Evolutionary conservation across 2,797 vertebrate genomes (phyloP), one percentile per base, ranked within the genome.

Genomic region (Falco peregrinus): DNA sequence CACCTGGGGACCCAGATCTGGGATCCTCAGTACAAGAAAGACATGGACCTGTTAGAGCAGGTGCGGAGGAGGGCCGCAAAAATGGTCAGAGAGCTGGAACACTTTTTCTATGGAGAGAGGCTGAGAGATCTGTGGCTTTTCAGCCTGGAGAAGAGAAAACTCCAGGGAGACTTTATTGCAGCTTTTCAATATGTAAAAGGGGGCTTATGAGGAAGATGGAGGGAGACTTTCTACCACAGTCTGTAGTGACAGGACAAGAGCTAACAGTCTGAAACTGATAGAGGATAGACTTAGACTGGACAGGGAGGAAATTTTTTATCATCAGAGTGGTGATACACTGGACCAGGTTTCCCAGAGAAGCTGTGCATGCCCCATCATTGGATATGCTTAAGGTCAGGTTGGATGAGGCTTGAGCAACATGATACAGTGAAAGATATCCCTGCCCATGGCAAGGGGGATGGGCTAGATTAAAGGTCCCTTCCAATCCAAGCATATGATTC

Each of bases 361-460:
- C 5, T 24, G 20, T n/a, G 9, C 19, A 16, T 64, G 29, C 2
- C 15, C 8, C 7, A 11, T 25, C 41, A 11, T 1, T 45, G 56
- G 9, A 91, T 57, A 3, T 26, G 21, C 47, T 83, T 17, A 20
- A 86, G 25, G 19, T 16, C 50, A 85, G 15, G 5, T 26, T 73
- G 25, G 17, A 57, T 0, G 0, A 9, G 17, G 7, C 6, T 83
- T 73, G 37, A 60, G 13, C 11, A 60, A 41, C 2, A 5, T 45
- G 16, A 10, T 28, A 11, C 50, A 43, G 15, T 11, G 13, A 54
- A 90, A 83, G 37, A 45, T 54, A 9, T 26, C 14, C 28, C 39
- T 84, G 47, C 18, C 29, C 0, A 1, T 16, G 15, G 31, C 9
- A 35, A 74, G 6, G 5, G 13, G 2, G 0, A 31, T 64, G 60